Conservation (phyloP, 2,113 vertebrate species). For the Irena cyanogastra region DNA sequence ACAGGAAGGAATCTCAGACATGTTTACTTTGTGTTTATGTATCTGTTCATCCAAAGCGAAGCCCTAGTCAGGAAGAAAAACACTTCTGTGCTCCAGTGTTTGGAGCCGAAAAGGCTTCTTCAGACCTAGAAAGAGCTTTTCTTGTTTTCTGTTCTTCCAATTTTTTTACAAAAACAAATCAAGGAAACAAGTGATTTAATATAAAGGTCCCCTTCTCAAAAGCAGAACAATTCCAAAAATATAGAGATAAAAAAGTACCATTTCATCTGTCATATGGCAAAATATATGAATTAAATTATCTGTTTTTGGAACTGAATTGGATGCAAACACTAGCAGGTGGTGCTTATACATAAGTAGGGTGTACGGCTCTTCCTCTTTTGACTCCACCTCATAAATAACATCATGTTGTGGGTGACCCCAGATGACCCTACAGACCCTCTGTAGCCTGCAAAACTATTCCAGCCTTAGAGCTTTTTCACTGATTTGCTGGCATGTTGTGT, state of each 20-base stretch:
- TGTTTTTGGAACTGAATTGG: neutral
- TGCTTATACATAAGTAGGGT: neutral
- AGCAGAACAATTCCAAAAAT: neutral
- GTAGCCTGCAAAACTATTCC: neutral
- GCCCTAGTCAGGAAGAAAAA: neutral
- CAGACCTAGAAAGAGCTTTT: neutral
- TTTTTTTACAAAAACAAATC: neutral
- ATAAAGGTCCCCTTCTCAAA: neutral
- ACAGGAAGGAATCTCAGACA: neutral
- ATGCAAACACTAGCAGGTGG: neutral
- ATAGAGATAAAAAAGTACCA: neutral
- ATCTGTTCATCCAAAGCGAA: neutral
- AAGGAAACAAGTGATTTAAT: neutral
- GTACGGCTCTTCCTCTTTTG: neutral
- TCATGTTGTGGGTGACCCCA: neutral
- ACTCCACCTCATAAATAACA: neutral
- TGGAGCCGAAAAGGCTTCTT: neutral
- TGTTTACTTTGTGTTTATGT: neutral
- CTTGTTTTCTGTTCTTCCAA: neutral
- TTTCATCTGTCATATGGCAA: neutral
- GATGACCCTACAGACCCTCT: neutral
- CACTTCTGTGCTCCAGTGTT: neutral
- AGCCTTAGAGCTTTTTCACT: neutral
- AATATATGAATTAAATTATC: neutral
- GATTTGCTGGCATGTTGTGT: neutral